Base-by-base conservation (phyloP, 2,888 invertebrate genomes). In the Mesorhabditis spiculigera region DNA sequence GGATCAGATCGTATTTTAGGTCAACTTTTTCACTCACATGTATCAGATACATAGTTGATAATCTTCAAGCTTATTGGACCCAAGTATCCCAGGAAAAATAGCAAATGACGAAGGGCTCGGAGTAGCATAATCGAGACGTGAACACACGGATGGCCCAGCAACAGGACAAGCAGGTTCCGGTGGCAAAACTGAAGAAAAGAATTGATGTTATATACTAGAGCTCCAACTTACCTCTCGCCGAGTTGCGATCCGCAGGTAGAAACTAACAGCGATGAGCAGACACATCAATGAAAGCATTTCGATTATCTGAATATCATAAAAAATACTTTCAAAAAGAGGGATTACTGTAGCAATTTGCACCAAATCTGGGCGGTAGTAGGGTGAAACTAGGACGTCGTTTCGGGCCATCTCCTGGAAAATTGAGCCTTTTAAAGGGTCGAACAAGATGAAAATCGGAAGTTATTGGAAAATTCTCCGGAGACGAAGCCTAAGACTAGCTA, bases 131-230 rank as follows among this genome's bases (percentile, higher is more conserved):
- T 13, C 8, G 58, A 13, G 58, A 50, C n/a, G n/a, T 50, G 58
- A 13, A n/a, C n/a, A n/a, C 58, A 50, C n/a, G 58, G 58, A 50
- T 50, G 58, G n/a, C 10, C 58, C 58, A 50, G n/a, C 58, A 50
- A n/a, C 3, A 50, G 58, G 58, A 50, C 58, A 50, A 50, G 58
- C 58, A 50, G n/a, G n/a, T 50, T 50, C n/a, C n/a, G 8, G n/a
- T 50, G 58, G 58, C 58, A 50, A 50, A 50, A 50, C 58, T 50
- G n/a, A 50, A 50, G n/a, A 50, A 50, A 50, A 50, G n/a, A 50
- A 50, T 50, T n/a, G 58, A n/a, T 50, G 8, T 13, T 2, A 50
- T 2, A 50, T 28, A 28, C 28, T 28, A 28, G 28, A 28, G 28
- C 28, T 28, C 28, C 28, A 28, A 28, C 28, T 28, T 50, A 50